phyloP scores from a whole-genome alignment of 2,797 vertebrate genomes.

The Sebastes vulpes region DNA sequence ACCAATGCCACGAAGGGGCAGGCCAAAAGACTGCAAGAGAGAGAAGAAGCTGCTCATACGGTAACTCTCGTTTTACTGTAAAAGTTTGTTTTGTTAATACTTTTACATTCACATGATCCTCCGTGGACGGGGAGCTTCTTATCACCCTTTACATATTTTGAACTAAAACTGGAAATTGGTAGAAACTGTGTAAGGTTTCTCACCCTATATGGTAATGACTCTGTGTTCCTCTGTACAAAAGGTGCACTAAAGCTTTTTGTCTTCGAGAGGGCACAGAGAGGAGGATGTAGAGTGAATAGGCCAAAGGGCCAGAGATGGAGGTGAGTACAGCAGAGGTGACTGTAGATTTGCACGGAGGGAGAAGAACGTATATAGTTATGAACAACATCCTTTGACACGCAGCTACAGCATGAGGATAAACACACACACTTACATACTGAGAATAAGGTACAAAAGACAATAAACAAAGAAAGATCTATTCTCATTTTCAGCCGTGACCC shows the following conservation, averaged over 20 bases:
- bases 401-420: too few relatives aligned
- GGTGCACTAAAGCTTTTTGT: slow-evolving; percentile 7
- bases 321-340: neutral
- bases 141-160: neutral
- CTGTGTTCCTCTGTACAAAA: slow-evolving; percentile 41
- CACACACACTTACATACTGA: too few relatives aligned
- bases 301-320: slow-evolving; percentile 6
- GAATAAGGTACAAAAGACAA: too few relatives aligned
- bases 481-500: too few relatives aligned
- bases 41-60: slow-evolving; percentile 37
- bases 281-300: slow-evolving; percentile 23
- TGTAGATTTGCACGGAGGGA: too few relatives aligned
- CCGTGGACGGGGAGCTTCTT: neutral
- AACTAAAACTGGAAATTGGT: neutral
- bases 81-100: neutral
- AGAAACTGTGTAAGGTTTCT: neutral
- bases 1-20: slow-evolving; percentile 65
- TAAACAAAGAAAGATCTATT: too few relatives aligned
- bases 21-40: slow-evolving; percentile 76
- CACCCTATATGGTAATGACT: neutral
- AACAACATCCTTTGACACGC: too few relatives aligned
- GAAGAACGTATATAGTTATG: too few relatives aligned
- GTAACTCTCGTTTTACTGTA: slow-evolving; percentile 2
- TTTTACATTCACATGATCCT: neutral
- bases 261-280: slow-evolving; percentile 22